Percentiles rank a stretch among this genome's conserved stretches.
phyloP scores from a whole-genome alignment of 2,113 vertebrate species.

The Centropristis striata region DNA sequence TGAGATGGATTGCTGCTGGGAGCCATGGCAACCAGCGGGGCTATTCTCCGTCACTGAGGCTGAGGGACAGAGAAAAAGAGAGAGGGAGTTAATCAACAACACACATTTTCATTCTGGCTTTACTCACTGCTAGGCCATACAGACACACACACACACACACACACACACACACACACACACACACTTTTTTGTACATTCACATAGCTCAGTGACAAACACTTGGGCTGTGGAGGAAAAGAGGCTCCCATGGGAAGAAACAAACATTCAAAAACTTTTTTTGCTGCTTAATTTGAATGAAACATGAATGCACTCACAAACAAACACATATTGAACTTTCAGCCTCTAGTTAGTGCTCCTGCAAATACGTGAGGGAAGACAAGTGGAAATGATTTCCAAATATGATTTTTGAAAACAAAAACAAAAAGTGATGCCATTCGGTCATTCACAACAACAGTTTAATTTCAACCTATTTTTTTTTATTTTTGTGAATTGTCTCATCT shows the following conservation, averaged over 20 bases:
- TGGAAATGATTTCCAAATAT: not conserved
- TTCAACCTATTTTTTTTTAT: not conserved
- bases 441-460: not conserved
- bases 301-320: slow-evolving; percentile 8
- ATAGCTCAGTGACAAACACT: not conserved
- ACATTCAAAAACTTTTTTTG: not conserved
- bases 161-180: slow-evolving; percentile 21
- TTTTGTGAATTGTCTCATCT: not conserved
- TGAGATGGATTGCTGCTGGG: slow-evolving; percentile 72
- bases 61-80: slow-evolving; percentile 20
- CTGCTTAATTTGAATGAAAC: not conserved
- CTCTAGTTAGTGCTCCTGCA: not conserved
- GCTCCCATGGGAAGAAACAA: not conserved
- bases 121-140: slow-evolving; percentile 13
- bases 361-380: not conserved
- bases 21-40: slow-evolving; percentile 73
- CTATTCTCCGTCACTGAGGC: slow-evolving; percentile 59
- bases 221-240: slow-evolving; percentile 1
- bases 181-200: slow-evolving; percentile 3
- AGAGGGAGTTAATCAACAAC: slow-evolving; percentile 64
- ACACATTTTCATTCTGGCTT: slow-evolving; percentile 45
- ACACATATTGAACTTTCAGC: not conserved
- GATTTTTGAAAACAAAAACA: not conserved
- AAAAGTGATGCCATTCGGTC: not conserved
- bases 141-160: slow-evolving; percentile 19